Conservation (phyloP, 2,113 vertebrate genomes). For the Bagarius yarrelli region DNA sequence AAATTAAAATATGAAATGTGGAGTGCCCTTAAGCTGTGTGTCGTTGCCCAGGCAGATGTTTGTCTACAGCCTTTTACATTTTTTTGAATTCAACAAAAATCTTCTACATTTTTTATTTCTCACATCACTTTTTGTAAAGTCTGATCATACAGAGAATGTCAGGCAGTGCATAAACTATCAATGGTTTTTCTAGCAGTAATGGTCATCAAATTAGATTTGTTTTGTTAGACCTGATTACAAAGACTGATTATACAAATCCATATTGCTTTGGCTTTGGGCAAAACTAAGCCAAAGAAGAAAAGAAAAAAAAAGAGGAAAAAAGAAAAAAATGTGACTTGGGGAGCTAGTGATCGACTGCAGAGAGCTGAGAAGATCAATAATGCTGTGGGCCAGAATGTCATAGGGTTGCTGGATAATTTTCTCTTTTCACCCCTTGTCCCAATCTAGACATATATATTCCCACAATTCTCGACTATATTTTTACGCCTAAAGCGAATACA, state of each 20-base stretch:
- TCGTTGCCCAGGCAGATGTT: slow-evolving; percentile 38
- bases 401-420: slow-evolving; percentile 65
- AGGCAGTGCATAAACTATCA: slow-evolving; percentile 56
- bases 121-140: slow-evolving; percentile 13
- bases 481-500: slow-evolving; percentile 32
- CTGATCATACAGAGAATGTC: slow-evolving; percentile 48
- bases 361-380: slow-evolving; percentile 64
- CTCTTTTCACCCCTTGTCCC: slow-evolving; percentile 50
- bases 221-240: slow-evolving; percentile 71
- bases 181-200: slow-evolving; percentile 66
- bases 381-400: slow-evolving; percentile 65
- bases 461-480: slow-evolving; percentile 20
- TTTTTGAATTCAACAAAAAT: slow-evolving; percentile 18
- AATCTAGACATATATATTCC: slow-evolving; percentile 60
- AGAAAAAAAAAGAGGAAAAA: slow-evolving; percentile 40
- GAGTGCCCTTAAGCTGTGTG: slow-evolving; percentile 31
- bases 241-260: slow-evolving; percentile 62
- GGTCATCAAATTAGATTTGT: slow-evolving; percentile 73
- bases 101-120: slow-evolving; percentile 17
- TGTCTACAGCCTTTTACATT: slow-evolving; percentile 14
- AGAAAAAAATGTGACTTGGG: slow-evolving; percentile 50
- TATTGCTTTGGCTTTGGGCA: slow-evolving; percentile 60
- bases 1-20: slow-evolving; percentile 24
- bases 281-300: slow-evolving; percentile 53
- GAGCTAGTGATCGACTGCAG: slow-evolving; percentile 64